phyloP scores from a whole-genome alignment of 1,140 invertebrate species.

The Eciton burchellii region DNA sequence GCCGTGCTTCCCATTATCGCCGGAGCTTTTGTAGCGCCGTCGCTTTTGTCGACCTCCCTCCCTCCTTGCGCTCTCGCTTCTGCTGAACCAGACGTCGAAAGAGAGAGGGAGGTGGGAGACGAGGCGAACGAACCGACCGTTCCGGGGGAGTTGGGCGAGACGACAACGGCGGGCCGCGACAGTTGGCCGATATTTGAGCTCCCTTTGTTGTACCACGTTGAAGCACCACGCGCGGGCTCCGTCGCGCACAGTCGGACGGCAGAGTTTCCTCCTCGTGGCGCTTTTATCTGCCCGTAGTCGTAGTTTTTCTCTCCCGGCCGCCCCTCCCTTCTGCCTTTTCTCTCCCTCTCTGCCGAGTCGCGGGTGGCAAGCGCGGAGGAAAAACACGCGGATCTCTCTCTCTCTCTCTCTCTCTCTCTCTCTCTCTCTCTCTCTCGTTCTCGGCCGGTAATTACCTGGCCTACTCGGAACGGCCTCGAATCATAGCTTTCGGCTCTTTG shows the following conservation, averaged over 20 bases:
- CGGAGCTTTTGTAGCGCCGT: constrained; percentile 74
- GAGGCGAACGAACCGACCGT: constrained; percentile 56
- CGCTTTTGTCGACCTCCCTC: constrained; percentile 67
- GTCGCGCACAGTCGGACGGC: constrained; percentile 63
- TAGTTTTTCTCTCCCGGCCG: constrained; percentile 44
- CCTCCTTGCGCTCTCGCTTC: constrained; percentile 41
- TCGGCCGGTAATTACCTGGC: constrained; percentile 75
- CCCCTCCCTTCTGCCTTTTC: constrained; percentile 1
- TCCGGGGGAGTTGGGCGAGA: constrained; percentile 55
- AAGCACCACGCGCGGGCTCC: constrained; percentile 73
- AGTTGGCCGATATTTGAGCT: constrained; percentile 79
- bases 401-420: constrained; percentile 17
- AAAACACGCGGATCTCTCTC: constrained; percentile 59
- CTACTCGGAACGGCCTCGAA: constrained; percentile 69
- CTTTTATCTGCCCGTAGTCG: constrained; percentile 67
- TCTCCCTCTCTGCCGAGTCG: constrained; percentile 57
- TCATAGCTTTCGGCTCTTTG: constrained; percentile 71
- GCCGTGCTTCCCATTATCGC: constrained; percentile 77
- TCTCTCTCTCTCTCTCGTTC: constrained; percentile 19
- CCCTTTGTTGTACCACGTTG: constrained; percentile 75
- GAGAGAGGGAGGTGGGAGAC: constrained; percentile 20
- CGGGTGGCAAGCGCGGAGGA: constrained; percentile 36
- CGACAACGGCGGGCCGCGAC: constrained; percentile 70
- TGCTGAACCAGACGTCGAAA: constrained; percentile 51
- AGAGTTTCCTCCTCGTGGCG: constrained; percentile 73